Evolutionary conservation across 1,140 invertebrate species (phyloP).

Genomic region (Lethocerus indicus): DNA sequence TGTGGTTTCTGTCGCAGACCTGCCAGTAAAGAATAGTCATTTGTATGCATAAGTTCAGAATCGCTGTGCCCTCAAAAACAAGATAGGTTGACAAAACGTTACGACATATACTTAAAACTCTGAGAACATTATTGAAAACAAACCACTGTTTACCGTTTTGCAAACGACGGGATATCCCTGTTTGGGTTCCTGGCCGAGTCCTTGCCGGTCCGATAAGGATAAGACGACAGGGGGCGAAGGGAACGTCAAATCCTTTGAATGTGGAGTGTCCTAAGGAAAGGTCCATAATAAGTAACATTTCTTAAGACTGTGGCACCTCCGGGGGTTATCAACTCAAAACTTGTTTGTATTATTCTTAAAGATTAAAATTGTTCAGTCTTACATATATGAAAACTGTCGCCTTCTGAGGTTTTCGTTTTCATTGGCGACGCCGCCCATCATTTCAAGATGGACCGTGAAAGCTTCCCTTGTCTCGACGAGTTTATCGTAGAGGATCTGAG

Average conservation of each 20-base stretch:
- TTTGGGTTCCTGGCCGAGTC: not conserved
- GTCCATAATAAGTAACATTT: too few relatives aligned
- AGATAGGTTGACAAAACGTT: not conserved
- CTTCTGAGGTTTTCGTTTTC: not conserved
- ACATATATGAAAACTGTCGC: conserved; percentile 8
- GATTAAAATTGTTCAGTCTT: not conserved
- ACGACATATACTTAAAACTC: too few relatives aligned
- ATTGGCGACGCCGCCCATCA: not conserved
- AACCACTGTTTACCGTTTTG: conserved; percentile 3
- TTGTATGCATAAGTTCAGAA: too few relatives aligned
- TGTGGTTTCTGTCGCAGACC: conserved; percentile 2
- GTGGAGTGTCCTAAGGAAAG: conserved; percentile 4
- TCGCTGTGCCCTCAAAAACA: not conserved
- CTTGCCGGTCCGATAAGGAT: not conserved
- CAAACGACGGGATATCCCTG: conserved; percentile 9
- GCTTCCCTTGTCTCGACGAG: conserved; percentile 2
- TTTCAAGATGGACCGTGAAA: conserved; percentile 2
- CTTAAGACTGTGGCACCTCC: too few relatives aligned
- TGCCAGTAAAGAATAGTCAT: too few relatives aligned
- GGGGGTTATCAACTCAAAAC: too few relatives aligned
- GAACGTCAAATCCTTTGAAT: conserved; percentile 5
- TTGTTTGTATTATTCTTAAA: not conserved
- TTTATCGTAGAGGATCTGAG: conserved; percentile 4
- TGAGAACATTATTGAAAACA: too few relatives aligned
- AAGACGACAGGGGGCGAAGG: conserved; percentile 1